Conservation (phyloP, 2,888 invertebrate genomes). For the Scaptomyza cyrtandrae region DNA sequence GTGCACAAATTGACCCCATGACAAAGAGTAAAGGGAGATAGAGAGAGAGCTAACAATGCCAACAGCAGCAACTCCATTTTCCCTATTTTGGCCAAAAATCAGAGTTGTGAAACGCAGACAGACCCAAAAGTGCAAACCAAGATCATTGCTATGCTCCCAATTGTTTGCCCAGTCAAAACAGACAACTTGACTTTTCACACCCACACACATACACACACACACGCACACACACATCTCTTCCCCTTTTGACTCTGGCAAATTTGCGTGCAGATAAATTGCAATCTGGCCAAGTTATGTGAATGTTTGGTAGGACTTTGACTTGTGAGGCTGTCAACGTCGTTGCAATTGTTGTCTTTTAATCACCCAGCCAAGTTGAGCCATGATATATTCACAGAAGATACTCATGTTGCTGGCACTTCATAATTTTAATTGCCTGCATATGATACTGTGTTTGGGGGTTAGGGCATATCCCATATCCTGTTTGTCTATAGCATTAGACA, state of each 20-base stretch:
- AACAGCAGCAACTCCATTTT: constrained; percentile 5
- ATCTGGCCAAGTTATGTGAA: constrained; percentile 58
- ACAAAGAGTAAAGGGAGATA: constrained; percentile 8
- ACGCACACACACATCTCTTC: constrained; percentile 4
- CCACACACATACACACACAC: constrained; percentile 4
- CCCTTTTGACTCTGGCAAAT: constrained; percentile 50
- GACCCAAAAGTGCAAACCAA: constrained; percentile 70
- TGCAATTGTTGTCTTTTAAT: constrained; percentile 77
- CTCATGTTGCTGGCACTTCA: constrained; percentile 43
- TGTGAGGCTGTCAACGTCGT: constrained; percentile 50
- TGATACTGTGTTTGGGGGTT: not conserved
- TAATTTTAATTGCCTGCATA: constrained; percentile 58
- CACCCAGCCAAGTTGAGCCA: constrained; percentile 51
- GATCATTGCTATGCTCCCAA: constrained; percentile 69
- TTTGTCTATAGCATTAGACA: constrained; percentile 57
- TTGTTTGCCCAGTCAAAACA: constrained; percentile 75
- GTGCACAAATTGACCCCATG: constrained; percentile 62
- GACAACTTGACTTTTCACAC: constrained; percentile 78
- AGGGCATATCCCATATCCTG: constrained; percentile 10
- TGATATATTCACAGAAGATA: constrained; percentile 21
- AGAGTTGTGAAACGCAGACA: constrained; percentile 36
- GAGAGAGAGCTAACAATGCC: constrained; percentile 31
- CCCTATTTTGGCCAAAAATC: constrained; percentile 38
- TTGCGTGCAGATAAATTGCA: constrained; percentile 78
- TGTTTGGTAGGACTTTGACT: constrained; percentile 7